Conservation (phyloP, 2,797 vertebrate genomes). For the Leptatherina wallacei region DNA sequence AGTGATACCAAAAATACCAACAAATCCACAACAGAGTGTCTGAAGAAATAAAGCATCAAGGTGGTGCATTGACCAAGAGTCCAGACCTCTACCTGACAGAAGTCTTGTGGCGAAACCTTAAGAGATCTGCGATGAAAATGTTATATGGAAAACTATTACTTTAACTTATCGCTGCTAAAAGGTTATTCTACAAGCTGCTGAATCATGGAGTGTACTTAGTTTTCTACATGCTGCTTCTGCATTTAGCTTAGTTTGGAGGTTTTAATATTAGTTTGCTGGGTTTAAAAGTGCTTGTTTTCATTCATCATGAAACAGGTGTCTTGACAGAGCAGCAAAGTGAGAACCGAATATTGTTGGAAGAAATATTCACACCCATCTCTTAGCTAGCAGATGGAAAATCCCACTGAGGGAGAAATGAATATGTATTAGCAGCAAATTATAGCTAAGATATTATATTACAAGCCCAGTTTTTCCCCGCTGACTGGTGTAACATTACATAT, state of each 20-base stretch:
- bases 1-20: no score
- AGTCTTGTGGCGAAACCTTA: not conserved
- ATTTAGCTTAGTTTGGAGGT: not conserved
- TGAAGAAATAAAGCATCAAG: no score
- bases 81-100: not conserved
- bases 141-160: not conserved
- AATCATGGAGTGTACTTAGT: not conserved
- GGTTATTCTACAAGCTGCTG: not conserved
- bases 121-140: not conserved
- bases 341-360: not conserved
- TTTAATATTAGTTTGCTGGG: not conserved
- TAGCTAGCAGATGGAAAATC: not conserved
- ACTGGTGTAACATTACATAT: not conserved
- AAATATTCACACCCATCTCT: not conserved
- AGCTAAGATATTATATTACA: not conserved
- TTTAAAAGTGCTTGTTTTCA: not conserved
- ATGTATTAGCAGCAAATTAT: not conserved
- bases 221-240: not conserved
- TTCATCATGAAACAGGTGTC: not conserved
- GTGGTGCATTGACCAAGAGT: no score
- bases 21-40: no score
- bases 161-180: not conserved
- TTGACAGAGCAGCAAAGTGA: no score
- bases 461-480: not conserved
- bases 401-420: not conserved